Conservation (phyloP, 2,113 vertebrate genomes). For the Uria lomvia region DNA sequence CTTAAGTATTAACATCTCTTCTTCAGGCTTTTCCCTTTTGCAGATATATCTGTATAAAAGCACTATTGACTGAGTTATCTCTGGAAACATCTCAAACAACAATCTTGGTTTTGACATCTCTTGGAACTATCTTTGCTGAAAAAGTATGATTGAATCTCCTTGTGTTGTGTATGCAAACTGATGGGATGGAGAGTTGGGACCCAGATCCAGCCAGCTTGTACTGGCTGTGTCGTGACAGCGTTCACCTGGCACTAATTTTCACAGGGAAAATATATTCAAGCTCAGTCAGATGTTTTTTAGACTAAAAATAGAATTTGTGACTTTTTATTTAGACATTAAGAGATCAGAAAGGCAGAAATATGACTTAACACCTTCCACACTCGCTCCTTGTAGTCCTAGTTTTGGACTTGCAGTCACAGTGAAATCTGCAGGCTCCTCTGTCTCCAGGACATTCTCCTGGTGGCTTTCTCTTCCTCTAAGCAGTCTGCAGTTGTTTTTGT, state of each 20-base stretch:
- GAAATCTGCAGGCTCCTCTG: background rate
- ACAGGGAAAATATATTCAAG: background rate
- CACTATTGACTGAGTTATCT: background rate
- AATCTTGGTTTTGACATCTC: background rate
- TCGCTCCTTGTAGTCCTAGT: too few relatives aligned
- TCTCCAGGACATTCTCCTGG: background rate
- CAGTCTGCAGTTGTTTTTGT: background rate
- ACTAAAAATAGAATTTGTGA: background rate
- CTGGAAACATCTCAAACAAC: background rate
- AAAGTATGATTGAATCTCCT: background rate
- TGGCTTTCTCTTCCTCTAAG: background rate
- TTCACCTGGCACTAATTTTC: background rate
- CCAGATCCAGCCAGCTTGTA: background rate
- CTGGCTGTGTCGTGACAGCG: background rate
- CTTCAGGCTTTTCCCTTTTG: background rate
- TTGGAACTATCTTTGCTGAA: background rate
- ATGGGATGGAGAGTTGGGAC: background rate
- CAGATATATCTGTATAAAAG: background rate
- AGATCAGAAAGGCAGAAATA: background rate
- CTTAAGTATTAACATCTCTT: background rate
- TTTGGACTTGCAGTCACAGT: background rate
- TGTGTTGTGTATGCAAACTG: background rate
- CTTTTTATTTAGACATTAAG: background rate
- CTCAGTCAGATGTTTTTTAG: background rate
- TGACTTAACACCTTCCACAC: background rate